Evolutionary conservation across 2,888 invertebrate genomes (phyloP), one percentile per base, ranked within the genome.

Genomic region (Agonum fuliginosum): DNA sequence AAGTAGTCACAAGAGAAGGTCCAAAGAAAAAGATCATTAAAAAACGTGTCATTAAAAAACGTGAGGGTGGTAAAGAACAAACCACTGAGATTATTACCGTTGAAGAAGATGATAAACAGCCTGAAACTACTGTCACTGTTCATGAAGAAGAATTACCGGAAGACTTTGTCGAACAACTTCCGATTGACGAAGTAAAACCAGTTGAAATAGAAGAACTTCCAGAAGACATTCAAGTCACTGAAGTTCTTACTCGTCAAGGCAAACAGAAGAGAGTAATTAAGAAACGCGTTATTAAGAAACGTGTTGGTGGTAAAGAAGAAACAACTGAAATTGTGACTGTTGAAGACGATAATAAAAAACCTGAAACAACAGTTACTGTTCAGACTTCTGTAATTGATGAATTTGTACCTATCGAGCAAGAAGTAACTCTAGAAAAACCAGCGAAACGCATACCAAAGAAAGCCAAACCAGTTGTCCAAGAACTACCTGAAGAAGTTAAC

Each of bases 301-400:
- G 78, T 6, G 83, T 81, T 37, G 84, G 82, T 43, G 82, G 58
- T 6, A 79, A 69, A 65, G 77, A 85, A 78, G 84, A 85, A 80
- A 83, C 82, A 74, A 83, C 82, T 5, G 85, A 87, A 83, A 86
- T 88, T 14, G 79, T 83, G 41, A 85, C 83, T 83, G 81, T 85
- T 81, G 80, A 87, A 85, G 82, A 88, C 83, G 81, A 87, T 83
- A 87, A 87, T 80, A 80, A 87, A 79, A 79, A 62, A 75, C 86
- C 86, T 0, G 80, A 84, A 81, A 84, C 79, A 0, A 84, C 84
- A 1, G 84, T 85, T 0, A 79, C 78, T 80, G 76, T 82, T 81
- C 65, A 81, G 76, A 22, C 22, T 0, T 83, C 83, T 62, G 82
- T 69, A 12, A 22, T 54, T 0, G 83, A 83, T 62, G 82, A 71